phyloP scores from a whole-genome alignment of 2,113 vertebrate genomes.

The Platichthys stellatus region DNA sequence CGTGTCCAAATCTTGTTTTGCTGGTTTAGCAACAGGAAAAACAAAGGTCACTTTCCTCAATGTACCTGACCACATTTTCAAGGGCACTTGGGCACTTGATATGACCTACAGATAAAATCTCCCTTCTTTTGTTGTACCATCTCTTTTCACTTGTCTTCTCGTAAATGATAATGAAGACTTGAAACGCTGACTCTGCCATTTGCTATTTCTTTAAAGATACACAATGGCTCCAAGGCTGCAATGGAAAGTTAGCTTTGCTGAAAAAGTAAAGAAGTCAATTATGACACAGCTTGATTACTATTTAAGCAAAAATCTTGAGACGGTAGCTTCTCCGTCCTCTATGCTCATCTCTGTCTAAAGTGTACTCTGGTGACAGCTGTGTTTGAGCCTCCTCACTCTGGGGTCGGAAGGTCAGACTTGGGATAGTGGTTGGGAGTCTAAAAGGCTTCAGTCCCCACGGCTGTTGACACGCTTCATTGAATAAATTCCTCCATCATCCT shows the following conservation, averaged over 20 bases:
- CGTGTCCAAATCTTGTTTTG: too few relatives aligned
- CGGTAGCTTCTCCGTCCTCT: conserved; percentile 13
- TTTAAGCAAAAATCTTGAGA: background rate
- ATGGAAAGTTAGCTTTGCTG: too few relatives aligned
- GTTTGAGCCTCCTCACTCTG: conserved; percentile 66
- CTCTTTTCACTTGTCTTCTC: background rate
- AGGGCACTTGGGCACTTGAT: background rate
- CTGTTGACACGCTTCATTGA: conserved; percentile 80
- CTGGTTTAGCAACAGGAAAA: too few relatives aligned
- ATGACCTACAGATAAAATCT: background rate
- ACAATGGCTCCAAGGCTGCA: background rate
- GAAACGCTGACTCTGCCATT: too few relatives aligned
- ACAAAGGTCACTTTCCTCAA: too few relatives aligned
- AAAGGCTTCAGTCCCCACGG: conserved; percentile 53
- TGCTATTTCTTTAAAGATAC: too few relatives aligned
- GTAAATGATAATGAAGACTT: too few relatives aligned
- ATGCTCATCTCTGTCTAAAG: background rate
- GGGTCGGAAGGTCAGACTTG: conserved; percentile 62
- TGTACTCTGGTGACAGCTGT: conserved; percentile 76
- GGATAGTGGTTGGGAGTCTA: conserved; percentile 46
- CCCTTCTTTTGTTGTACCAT: background rate
- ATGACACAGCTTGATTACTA: background rate
- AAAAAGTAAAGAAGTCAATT: background rate
- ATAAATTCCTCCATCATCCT: conserved; percentile 75
- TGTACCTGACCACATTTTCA: too few relatives aligned